These are phyloP conservation scores for Eulemur mongoz DNA, from an alignment of 2,797 vertebrate genomes.

Conservation along the genomic window DNA sequence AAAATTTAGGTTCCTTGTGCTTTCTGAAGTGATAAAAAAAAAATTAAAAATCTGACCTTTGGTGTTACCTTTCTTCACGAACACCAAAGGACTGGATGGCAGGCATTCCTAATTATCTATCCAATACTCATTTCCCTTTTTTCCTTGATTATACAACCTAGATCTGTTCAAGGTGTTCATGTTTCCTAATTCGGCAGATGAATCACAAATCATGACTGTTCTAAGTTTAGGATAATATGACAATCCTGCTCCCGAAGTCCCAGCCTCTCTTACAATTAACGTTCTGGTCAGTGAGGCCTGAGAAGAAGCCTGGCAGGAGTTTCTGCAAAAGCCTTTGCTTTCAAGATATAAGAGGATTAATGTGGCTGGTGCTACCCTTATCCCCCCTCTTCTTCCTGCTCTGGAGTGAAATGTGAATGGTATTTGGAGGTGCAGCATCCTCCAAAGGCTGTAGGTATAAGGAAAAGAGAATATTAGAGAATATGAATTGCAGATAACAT, in stretches of 20 bases:
- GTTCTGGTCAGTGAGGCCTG: neutral
- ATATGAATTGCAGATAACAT: neutral
- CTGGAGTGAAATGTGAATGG: neutral
- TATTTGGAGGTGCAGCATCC: neutral
- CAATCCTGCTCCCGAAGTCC: neutral
- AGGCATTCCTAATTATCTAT: neutral
- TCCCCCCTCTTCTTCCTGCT: constrained; percentile 25
- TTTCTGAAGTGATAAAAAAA: constrained; percentile 11
- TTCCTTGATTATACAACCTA: neutral
- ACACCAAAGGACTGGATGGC: neutral
- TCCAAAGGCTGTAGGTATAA: neutral
- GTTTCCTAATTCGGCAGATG: neutral
- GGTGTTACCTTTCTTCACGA: neutral
- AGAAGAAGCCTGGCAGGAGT: constrained; percentile 12
- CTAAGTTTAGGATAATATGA: neutral
- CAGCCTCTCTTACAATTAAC: constrained; percentile 26
- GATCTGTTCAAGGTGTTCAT: neutral
- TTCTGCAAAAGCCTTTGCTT: constrained; percentile 54
- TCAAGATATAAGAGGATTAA: neutral
- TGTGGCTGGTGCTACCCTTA: neutral
- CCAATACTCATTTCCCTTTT: neutral
- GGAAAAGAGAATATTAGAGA: neutral
- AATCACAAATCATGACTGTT: neutral
- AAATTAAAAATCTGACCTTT: constrained; percentile 31
- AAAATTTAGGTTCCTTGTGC: constrained; percentile 54